Base-by-base conservation (phyloP, 1,140 invertebrate genomes). In the Hyposmocoma kahamanoa region DNA sequence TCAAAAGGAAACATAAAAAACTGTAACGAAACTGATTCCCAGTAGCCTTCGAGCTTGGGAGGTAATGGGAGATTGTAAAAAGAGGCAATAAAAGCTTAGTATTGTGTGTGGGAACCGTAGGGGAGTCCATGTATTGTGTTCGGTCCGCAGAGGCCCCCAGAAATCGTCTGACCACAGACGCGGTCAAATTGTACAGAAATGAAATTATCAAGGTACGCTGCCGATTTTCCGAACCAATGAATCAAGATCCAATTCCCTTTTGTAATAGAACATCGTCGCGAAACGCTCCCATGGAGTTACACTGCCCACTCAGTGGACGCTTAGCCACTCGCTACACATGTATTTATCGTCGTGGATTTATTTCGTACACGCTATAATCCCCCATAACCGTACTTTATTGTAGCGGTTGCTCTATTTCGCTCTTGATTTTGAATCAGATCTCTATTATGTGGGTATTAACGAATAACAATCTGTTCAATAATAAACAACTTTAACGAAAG, bases 151-250 rank as follows among this genome's bases (percentile, higher is more conserved):
- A 73, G 75, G 68, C 63, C 69, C 69, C 66, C 66, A 81, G 74
- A 72, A 80, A 79, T 74, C 76, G 76, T 61, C 79, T 83, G 77
- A 81, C 78, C 81, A 84, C 72, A 69, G 72, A 67, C 75, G 76
- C 82, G 82, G 80, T 84, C 80, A 85, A 85, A 85, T 85, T 83
- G 82, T 85, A 85, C 80, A 85, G 82, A 85, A 85, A 85, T 85
- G 82, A 85, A 85, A 85, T 85, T 85, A 85, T 85, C 82, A 85
- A 85, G 82, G 80, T 85, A 85, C 80, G 82, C 72, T 82, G 80
- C 80, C 82, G 82, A 85, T 85, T 85, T 85, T 85, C 82, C 80
- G 80, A 77, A 75, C 79, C 82, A 85, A 85, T 85, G 82, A 85
- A 85, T 85, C 82, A 85, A 84, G 75, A 85, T 85, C 82, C 82